Base-by-base conservation (phyloP, 2,797 vertebrate genomes). In the Acrossocheilus wenchowensis region DNA sequence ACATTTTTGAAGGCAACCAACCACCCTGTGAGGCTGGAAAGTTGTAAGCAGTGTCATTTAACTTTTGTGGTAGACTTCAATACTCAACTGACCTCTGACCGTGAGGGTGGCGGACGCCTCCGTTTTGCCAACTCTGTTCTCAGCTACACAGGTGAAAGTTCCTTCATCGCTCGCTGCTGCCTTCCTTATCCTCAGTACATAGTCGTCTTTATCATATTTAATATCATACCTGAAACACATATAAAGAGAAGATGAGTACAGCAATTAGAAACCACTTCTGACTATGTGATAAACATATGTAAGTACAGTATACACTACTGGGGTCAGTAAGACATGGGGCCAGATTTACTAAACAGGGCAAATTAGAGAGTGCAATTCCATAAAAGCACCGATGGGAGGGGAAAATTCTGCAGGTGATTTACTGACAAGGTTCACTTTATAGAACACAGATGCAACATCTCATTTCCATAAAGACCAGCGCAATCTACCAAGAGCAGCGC, bases 191-290 rank as follows among this genome's bases (percentile, higher is more conserved):
- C 98, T 95, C 93, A 99, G 94, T 17, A 98, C 96, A 66, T 98
- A 98, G 91, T 99, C 98, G 5, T 99, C 98, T 92, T 97, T 99
- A 92, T 99, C 98, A 26, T 98, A 98, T 89, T 97, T 98, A 92
- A 98, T 97, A 91, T 99, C 98, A 21, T 97, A 99, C 94, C 98
- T 99, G 93, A 0, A 52, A 86, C 81, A 87, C 60, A 90, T 71
- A 77, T 30, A 21, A 57, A 50, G 7, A 90, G 4, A 10, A 11
- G 7, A 6, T 34, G 0, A 64, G 7, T 41, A 26, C 11, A 23
- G 6, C 19, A 71, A 34, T 36, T 43, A 43, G 17, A 79, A 8
- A 79, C 39, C 1, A 43, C 34, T 41, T 41, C 34, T 60, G 73
- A 3, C n/a, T 19, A 50, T 50, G 9, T 19, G 26, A 75, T 30